Percentiles rank a stretch among this genome's conserved stretches.
These are phyloP conservation scores for Petroica traversi DNA, from an alignment of 2,113 vertebrate genomes.

Conservation along the genomic window DNA sequence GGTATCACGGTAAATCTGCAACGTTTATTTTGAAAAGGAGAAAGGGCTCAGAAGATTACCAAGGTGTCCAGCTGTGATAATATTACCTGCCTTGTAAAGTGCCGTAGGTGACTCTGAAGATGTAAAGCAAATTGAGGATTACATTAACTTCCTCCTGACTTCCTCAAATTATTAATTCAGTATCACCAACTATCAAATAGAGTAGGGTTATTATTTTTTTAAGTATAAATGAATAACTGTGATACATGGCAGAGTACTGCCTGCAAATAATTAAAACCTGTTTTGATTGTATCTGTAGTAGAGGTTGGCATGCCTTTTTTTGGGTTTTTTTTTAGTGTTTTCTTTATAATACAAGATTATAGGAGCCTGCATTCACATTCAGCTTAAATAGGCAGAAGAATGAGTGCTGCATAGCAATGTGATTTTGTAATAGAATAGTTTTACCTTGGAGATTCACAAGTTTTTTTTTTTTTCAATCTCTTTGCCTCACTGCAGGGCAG, in stretches of 20 bases:
- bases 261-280: neutral
- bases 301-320: neutral
- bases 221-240: neutral
- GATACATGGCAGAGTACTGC: neutral
- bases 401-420: neutral
- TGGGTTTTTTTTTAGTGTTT: neutral
- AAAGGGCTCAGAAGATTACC: conserved; percentile 40
- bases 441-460: neutral
- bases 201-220: neutral
- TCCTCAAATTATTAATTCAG: conserved; percentile 39
- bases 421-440: neutral
- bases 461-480: neutral
- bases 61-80: conserved; percentile 56
- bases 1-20: neutral
- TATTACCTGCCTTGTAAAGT: conserved; percentile 42
- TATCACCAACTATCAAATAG: neutral
- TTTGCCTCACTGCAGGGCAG: neutral
- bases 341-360: neutral
- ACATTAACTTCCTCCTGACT: conserved; percentile 49
- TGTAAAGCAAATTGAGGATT: conserved; percentile 54
- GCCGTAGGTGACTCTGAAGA: conserved; percentile 37
- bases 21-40: conserved; percentile 6
- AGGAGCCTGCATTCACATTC: neutral
- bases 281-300: neutral
- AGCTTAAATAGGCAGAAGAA: neutral